phyloP scores from a whole-genome alignment of 2,797 vertebrate genomes.

The Kryptolebias ocellatus region DNA sequence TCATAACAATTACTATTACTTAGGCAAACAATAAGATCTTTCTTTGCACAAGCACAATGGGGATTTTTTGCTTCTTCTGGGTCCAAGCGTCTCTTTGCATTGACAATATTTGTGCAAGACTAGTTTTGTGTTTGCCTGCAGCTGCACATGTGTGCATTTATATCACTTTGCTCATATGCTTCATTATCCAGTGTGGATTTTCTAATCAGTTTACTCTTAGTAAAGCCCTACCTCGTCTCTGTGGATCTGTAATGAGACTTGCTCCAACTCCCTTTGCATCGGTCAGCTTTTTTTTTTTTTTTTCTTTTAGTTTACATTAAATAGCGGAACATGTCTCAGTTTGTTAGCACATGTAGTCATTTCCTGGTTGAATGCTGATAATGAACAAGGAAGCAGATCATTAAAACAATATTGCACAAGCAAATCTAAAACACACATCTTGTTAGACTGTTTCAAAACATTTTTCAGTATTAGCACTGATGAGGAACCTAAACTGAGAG shows the following conservation, averaged over 20 bases:
- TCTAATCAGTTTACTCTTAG: conserved; percentile 58
- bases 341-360: conserved; percentile 26
- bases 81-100: conserved; percentile 8
- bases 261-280: conserved; percentile 40
- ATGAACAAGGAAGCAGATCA: conserved; percentile 34
- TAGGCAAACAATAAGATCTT: conserved; percentile 42
- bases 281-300: conserved; percentile 60
- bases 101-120: conserved; percentile 11
- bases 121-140: conserved; percentile 24
- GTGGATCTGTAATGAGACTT: conserved; percentile 71
- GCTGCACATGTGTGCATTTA: conserved; percentile 24
- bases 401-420: conserved; percentile 18
- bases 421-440: conserved; percentile 20
- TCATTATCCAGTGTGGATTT: conserved; percentile 54
- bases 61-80: conserved; percentile 12
- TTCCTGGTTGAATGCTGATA: conserved; percentile 19
- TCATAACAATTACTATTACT: conserved; percentile 61
- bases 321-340: conserved; percentile 28
- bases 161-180: conserved; percentile 50
- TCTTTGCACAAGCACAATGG: conserved; percentile 3
- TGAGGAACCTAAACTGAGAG: conserved; percentile 24
- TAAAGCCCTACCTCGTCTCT: conserved; percentile 44
- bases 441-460: conserved; percentile 26
- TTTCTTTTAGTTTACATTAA: conserved; percentile 50
- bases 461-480: conserved; percentile 27